A percentile compares a stretch with the other conserved stretches of the same genome.
phyloP scores from a whole-genome alignment of 2,113 vertebrate species.

The Ciconia boyciana region DNA sequence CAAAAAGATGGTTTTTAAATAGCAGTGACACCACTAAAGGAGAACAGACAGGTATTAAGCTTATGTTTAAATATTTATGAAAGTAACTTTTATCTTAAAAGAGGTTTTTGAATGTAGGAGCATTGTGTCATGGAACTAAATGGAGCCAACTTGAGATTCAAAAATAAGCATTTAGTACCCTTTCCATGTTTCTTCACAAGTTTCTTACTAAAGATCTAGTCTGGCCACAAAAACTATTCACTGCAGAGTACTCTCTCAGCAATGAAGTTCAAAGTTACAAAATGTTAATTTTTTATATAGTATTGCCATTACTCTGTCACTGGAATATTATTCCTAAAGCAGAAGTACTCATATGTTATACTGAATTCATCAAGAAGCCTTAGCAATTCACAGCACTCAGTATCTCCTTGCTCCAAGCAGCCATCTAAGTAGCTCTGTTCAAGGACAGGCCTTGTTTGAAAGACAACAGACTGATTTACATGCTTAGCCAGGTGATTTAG shows the following conservation, averaged over 20 bases:
- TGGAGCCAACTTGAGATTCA: neutral
- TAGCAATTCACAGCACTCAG: neutral
- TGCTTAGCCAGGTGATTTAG: neutral
- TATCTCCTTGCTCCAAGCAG: fast-evolving
- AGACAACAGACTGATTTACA: neutral
- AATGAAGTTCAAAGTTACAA: neutral
- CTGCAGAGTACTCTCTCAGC: neutral
- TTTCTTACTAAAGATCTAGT: neutral
- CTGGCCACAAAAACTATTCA: neutral
- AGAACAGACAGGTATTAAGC: neutral
- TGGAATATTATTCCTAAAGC: neutral
- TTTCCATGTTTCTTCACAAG: neutral
- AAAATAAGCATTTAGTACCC: neutral
- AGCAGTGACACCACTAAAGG: neutral
- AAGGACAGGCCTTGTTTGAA: neutral
- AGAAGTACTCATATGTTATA: neutral
- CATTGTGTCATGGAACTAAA: neutral
- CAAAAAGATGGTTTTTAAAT: neutral
- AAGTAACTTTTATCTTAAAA: neutral
- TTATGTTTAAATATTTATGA: neutral
- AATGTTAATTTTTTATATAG: neutral
- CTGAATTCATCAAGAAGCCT: neutral
- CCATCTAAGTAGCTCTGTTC: neutral
- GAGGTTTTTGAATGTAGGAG: neutral
- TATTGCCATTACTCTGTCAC: neutral